Conservation (phyloP, 2,113 vertebrate species). For the Poeciliopsis occidentalis region DNA sequence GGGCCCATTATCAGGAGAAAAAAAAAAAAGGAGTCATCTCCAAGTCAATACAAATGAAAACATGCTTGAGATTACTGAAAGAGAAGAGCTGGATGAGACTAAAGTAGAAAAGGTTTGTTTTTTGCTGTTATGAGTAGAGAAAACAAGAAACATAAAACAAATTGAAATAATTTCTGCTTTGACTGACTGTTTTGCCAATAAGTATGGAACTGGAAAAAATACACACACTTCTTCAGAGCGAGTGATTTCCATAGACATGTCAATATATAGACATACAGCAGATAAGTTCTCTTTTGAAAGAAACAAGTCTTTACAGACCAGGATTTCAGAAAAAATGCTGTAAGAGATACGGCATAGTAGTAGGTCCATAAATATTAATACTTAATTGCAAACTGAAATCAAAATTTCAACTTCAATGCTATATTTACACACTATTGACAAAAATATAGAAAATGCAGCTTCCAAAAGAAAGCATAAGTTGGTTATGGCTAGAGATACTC, state of each 20-base stretch:
- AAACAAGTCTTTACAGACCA: too few relatives aligned
- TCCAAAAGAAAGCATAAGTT: not conserved
- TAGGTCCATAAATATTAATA: too few relatives aligned
- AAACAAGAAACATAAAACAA: constrained; percentile 10
- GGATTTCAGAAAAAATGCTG: too few relatives aligned
- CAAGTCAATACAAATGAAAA: constrained; percentile 45
- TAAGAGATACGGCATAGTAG: too few relatives aligned
- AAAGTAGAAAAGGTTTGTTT: constrained; percentile 1
- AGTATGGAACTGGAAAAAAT: not conserved
- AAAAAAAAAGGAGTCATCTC: constrained; percentile 11
- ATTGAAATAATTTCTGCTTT: constrained; percentile 20
- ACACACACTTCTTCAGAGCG: too few relatives aligned
- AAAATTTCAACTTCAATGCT: not conserved
- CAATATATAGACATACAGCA: too few relatives aligned
- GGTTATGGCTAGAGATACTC: not conserved
- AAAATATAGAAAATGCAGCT: not conserved
- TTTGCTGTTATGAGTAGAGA: not conserved
- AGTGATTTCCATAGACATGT: too few relatives aligned
- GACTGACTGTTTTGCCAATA: constrained; percentile 18
- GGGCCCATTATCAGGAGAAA: constrained; percentile 35
- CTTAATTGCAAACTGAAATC: too few relatives aligned
- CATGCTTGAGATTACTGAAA: constrained; percentile 20
- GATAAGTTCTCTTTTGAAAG: too few relatives aligned
- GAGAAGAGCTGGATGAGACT: constrained; percentile 13
- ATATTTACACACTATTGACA: not conserved